Percentiles rank a stretch among this genome's conserved stretches.
Conservation (phyloP, 2,113 vertebrate species). For the Albula glossodonta region DNA sequence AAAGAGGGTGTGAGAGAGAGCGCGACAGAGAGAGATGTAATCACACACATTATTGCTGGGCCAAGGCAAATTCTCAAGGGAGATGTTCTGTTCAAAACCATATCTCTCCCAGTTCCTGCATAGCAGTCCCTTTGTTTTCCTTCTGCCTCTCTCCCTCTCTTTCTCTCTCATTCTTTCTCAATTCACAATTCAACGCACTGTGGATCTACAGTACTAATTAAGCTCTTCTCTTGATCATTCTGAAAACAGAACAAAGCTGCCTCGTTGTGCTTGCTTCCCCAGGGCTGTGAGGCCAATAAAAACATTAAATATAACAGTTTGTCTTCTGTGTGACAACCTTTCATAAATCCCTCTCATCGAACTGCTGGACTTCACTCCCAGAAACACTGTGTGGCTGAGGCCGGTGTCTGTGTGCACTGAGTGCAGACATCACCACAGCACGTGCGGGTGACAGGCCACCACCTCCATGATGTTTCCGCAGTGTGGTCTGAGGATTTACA, state of each 20-base stretch:
- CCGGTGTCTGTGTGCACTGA: not conserved
- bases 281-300: not conserved
- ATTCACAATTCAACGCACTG: not conserved
- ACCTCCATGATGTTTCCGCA: not conserved
- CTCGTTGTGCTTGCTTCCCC: not conserved
- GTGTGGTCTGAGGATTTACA: not conserved
- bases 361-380: not conserved
- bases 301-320: not conserved
- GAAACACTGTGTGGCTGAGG: not conserved
- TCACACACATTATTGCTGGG: conserved; percentile 1
- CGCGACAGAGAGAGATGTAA: not conserved
- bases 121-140: not conserved
- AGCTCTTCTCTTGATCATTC: not conserved
- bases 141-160: not conserved
- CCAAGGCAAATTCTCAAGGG: not conserved
- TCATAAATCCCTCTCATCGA: not conserved
- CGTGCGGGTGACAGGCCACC: not conserved
- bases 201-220: not conserved
- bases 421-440: not conserved
- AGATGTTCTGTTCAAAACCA: not conserved
- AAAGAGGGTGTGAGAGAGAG: not conserved
- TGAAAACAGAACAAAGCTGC: not conserved
- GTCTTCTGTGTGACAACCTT: not conserved
- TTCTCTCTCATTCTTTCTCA: not conserved
- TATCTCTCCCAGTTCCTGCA: not conserved